Evolutionary conservation across 2,888 invertebrate genomes (phyloP).

Genomic region (Acholoe squamosa): DNA sequence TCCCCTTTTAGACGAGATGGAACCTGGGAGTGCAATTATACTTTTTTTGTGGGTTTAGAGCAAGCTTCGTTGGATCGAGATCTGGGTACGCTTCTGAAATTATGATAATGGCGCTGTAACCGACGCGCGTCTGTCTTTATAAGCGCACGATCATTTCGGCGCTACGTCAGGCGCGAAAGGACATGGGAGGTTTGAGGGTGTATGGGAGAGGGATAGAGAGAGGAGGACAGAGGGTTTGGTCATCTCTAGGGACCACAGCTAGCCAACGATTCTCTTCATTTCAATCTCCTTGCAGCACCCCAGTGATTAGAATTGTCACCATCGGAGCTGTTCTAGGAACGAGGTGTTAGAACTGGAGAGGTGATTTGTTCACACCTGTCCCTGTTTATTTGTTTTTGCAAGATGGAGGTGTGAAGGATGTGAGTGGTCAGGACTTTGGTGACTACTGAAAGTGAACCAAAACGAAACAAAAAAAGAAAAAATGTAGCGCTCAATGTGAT

Average conservation of each 20-base stretch:
- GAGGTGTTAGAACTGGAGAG: not conserved
- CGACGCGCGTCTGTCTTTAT: slow-evolving; percentile 8
- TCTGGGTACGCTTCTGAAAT: slow-evolving; percentile 10
- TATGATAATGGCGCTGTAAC: slow-evolving; percentile 60
- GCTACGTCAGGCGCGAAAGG: not conserved
- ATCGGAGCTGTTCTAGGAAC: not conserved
- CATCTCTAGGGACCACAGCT: not conserved
- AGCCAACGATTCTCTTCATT: slow-evolving; percentile 48
- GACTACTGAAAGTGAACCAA: not conserved
- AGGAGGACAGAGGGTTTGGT: not conserved
- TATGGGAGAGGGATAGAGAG: not conserved
- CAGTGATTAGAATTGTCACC: slow-evolving; percentile 58
- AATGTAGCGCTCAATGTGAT: too few species aligned
- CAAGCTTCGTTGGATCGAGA: not conserved
- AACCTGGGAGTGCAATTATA: not conserved
- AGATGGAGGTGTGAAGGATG: not conserved
- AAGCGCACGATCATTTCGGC: slow-evolving; percentile 46
- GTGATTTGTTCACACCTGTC: slow-evolving; percentile 6
- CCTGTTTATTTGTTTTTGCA: not conserved
- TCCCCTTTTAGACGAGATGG: not conserved
- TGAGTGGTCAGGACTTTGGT: not conserved
- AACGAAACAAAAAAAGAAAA: not conserved
- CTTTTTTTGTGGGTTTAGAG: not conserved
- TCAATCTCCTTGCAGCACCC: slow-evolving; percentile 48
- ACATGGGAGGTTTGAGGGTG: not conserved